These are phyloP conservation scores for Cephus cinctus DNA, from an alignment of 1,140 invertebrate species.

Conservation along the genomic window DNA sequence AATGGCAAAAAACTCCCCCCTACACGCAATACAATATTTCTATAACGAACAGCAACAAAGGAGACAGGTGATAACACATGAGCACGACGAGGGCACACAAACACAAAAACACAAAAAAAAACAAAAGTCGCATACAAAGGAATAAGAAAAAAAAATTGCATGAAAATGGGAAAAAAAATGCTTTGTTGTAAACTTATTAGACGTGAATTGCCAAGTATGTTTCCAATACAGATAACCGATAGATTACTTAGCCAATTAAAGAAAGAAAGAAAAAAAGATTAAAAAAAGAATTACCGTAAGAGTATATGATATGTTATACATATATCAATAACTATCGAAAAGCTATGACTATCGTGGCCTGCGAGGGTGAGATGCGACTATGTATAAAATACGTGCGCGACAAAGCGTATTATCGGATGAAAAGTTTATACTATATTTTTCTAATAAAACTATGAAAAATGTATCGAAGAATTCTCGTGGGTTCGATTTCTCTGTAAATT, in stretches of 20 bases:
- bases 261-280: constrained; percentile 21
- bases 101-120: background rate
- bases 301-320: constrained; percentile 41
- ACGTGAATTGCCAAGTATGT: constrained; percentile 56
- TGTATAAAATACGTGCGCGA: constrained; percentile 28
- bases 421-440: constrained; percentile 59
- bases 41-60: too few species aligned
- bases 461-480: background rate
- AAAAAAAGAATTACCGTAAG: constrained; percentile 19
- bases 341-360: constrained; percentile 51
- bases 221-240: constrained; percentile 45
- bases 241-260: constrained; percentile 30
- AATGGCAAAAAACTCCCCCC: too few species aligned
- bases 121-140: constrained; percentile 7
- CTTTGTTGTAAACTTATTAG: constrained; percentile 55
- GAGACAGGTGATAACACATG: too few species aligned
- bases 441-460: constrained; percentile 46
- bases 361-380: constrained; percentile 25
- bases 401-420: constrained; percentile 24
- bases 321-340: constrained; percentile 40
- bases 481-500: too few species aligned
- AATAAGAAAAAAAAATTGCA: background rate
- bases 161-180: constrained; percentile 36
- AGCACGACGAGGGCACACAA: background rate
- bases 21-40: too few species aligned